Percentiles rank a stretch among this genome's conserved stretches.
Evolutionary conservation across 2,888 invertebrate genomes (phyloP).

Genomic region (Leptinotarsa tumamoca): DNA sequence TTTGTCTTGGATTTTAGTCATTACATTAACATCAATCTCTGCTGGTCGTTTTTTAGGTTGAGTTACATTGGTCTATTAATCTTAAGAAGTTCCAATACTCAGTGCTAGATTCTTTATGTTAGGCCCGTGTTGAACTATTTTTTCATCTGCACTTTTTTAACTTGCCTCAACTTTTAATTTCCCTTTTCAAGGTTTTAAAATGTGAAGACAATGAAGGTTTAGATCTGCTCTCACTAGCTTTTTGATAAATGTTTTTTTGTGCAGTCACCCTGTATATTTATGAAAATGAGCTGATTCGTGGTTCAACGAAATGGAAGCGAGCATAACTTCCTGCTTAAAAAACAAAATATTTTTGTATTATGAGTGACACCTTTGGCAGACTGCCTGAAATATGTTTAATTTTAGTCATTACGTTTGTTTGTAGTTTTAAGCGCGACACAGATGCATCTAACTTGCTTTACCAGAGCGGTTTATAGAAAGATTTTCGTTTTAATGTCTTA

Average conservation of each 20-base stretch:
- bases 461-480: constrained; percentile 15
- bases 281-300: background rate
- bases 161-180: too few species aligned
- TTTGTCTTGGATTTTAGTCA: too few species aligned
- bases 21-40: too few species aligned
- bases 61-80: too few species aligned
- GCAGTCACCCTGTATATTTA: background rate
- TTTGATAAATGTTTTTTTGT: background rate
- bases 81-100: too few species aligned
- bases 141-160: too few species aligned
- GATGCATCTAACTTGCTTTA: constrained; percentile 10
- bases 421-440: constrained; percentile 18
- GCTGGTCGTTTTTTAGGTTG: too few species aligned
- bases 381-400: constrained; percentile 16
- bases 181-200: too few species aligned
- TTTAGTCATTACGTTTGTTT: constrained; percentile 18
- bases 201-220: too few species aligned
- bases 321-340: constrained; percentile 12
- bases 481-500: background rate
- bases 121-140: too few species aligned
- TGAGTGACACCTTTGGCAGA: constrained; percentile 12
- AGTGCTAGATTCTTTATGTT: too few species aligned
- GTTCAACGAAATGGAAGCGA: constrained; percentile 5
- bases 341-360: constrained; percentile 10
- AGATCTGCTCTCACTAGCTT: too few species aligned